Conservation (phyloP, 2,888 invertebrate species). For the Ormyrus labotus region DNA sequence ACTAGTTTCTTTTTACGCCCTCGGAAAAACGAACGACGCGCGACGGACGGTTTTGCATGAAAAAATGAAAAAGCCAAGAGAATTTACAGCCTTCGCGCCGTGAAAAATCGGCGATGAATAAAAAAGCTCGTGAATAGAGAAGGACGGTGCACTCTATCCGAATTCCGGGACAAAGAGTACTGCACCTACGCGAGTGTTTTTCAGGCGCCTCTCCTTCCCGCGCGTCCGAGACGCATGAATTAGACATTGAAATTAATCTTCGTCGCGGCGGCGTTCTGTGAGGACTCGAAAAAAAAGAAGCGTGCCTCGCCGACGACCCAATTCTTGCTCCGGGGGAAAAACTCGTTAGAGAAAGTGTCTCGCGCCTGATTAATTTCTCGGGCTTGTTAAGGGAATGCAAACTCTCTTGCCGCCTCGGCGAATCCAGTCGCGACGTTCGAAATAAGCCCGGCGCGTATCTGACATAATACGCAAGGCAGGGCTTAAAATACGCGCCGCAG, state of each 20-base stretch:
- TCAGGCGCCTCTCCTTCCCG: neutral
- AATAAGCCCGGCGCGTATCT: neutral
- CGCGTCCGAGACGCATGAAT: slow-evolving; percentile 32
- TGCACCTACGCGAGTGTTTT: no score
- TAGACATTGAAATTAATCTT: slow-evolving; percentile 55
- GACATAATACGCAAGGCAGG: slow-evolving; percentile 15
- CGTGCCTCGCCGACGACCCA: neutral
- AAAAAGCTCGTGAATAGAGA: no score
- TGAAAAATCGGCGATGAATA: no score
- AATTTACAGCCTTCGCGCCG: no score
- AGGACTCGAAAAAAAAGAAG: neutral
- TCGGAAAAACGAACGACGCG: no score
- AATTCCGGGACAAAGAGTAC: no score
- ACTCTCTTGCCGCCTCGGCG: slow-evolving; percentile 6
- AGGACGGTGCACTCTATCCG: no score
- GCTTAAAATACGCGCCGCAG: slow-evolving; percentile 26
- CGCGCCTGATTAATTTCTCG: slow-evolving; percentile 44
- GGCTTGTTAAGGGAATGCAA: slow-evolving; percentile 30
- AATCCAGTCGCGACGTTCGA: no score
- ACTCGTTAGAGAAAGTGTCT: slow-evolving; percentile 44
- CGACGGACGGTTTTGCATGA: no score
- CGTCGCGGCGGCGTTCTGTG: neutral
- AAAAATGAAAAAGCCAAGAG: no score
- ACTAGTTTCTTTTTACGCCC: no score
- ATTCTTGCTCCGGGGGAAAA: slow-evolving; percentile 23